These are phyloP conservation scores for Thymelicus lineola DNA, from an alignment of 2,888 invertebrate species.

Conservation along the genomic window DNA sequence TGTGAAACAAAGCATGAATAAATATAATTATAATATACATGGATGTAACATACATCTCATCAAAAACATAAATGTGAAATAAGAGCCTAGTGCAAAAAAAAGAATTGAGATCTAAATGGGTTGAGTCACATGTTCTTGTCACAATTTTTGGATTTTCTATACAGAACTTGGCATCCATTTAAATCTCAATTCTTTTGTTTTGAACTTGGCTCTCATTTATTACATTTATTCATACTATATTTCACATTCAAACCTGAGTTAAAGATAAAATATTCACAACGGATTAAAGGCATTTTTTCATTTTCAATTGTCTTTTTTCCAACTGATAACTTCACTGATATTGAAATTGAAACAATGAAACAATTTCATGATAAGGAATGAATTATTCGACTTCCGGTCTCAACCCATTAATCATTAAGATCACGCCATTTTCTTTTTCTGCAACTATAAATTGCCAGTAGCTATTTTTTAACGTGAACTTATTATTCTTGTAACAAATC, in stretches of 20 bases:
- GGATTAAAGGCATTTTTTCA: neutral
- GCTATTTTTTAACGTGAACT: neutral
- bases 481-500: neutral
- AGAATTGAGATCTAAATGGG: too few relatives aligned
- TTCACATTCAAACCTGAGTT: neutral
- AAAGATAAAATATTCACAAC: neutral
- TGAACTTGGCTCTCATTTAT: too few relatives aligned
- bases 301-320: slow-evolving; percentile 1
- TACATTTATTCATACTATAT: neutral
- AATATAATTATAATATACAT: too few relatives aligned
- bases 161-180: too few relatives aligned
- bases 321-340: slow-evolving; percentile 19
- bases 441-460: slow-evolving; percentile 8
- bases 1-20: too few relatives aligned
- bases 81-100: too few relatives aligned
- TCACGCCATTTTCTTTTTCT: slow-evolving; percentile 32
- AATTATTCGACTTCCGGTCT: slow-evolving; percentile 35
- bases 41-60: too few relatives aligned
- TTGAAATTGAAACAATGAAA: slow-evolving; percentile 31
- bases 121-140: too few relatives aligned
- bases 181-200: too few relatives aligned
- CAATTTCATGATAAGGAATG: slow-evolving; percentile 36
- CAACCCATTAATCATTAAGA: slow-evolving; percentile 29
- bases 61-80: too few relatives aligned
- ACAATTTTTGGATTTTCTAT: too few relatives aligned